Evolutionary conservation across 2,888 invertebrate genomes (phyloP), one percentile per base, ranked within the genome.

Genomic region (Sminthurinus aureus): DNA sequence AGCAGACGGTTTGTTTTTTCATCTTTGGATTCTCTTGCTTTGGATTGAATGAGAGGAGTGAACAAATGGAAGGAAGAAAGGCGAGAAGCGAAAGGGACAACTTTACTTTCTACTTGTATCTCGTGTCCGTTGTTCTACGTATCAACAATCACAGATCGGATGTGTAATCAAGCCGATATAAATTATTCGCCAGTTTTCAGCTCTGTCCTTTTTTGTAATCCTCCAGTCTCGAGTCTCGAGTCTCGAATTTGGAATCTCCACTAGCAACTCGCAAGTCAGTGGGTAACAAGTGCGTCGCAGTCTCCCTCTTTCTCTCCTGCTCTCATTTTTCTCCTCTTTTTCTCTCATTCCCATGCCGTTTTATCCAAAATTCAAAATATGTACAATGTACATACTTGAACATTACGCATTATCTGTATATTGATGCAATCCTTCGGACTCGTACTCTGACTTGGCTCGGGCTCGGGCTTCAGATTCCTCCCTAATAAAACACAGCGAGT

Each of bases 131-230:
- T n/a, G n/a, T n/a, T n/a, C n/a, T n/a, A n/a, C n/a, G n/a, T n/a
- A n/a, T n/a, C n/a, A n/a, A n/a, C n/a, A n/a, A n/a, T n/a, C n/a
- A n/a, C n/a, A n/a, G 81, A 85, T 84, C 81, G 83, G 79, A 85
- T 79, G 83, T 85, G 85, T 85, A 85, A 85, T 85, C 83, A 85
- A 85, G 83, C 81, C 83, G 76, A 82, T 82, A 83, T 85, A 85
- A 85, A 85, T 85, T 85, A 85, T 85, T 85, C 83, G 74, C 22
- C 82, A 84, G 83, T 85, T 83, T 83, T 80, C 22, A 26, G 22
- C 22, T 69, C n/a, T 79, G 38, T 38, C 38, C 38, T 38, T 85
- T 85, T 38, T 85, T 85, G 81, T 83, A 85, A 85, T 85, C 85
- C 83, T 83, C 85, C 82, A 38, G 38, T 38, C 38, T 38, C 82